Evolutionary conservation across 1,140 invertebrate genomes (phyloP).

Genomic region (Schlechtendalia chinensis): DNA sequence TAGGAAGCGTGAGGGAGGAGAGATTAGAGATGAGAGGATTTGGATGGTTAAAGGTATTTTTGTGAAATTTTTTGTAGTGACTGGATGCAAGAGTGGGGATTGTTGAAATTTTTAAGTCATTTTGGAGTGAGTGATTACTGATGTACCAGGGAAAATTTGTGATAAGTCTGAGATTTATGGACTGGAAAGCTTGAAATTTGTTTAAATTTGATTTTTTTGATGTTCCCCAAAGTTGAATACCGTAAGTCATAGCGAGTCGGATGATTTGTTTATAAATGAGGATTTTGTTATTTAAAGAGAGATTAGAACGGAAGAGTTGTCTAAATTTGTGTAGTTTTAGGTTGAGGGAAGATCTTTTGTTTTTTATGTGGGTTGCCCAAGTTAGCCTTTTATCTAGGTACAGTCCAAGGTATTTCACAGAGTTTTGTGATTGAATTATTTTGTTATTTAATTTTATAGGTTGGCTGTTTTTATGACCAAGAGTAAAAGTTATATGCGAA

Average conservation of each 20-base stretch:
- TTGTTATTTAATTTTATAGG: too few species aligned
- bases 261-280: slow-evolving; percentile 54
- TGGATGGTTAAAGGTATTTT: not conserved
- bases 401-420: not conserved
- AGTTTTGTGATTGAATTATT: not conserved
- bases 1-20: not conserved
- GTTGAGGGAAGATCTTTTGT: slow-evolving; percentile 40
- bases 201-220: slow-evolving; percentile 53
- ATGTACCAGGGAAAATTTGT: slow-evolving; percentile 18
- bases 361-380: slow-evolving; percentile 26
- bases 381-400: not conserved
- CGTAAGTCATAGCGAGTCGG: slow-evolving; percentile 55
- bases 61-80: not conserved
- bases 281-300: slow-evolving; percentile 54
- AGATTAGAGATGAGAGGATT: not conserved
- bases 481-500: slow-evolving; percentile 12
- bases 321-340: slow-evolving; percentile 47
- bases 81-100: not conserved
- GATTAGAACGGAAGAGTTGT: slow-evolving; percentile 53
- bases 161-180: slow-evolving; percentile 18
- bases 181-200: slow-evolving; percentile 52
- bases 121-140: slow-evolving; percentile 15
- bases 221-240: slow-evolving; percentile 54
- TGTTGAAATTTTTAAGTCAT: not conserved
- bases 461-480: not conserved